A percentile compares a stretch with the other conserved stretches of the same genome.
Conservation (phyloP, 2,888 invertebrate species). For the Lysandra coridon region DNA sequence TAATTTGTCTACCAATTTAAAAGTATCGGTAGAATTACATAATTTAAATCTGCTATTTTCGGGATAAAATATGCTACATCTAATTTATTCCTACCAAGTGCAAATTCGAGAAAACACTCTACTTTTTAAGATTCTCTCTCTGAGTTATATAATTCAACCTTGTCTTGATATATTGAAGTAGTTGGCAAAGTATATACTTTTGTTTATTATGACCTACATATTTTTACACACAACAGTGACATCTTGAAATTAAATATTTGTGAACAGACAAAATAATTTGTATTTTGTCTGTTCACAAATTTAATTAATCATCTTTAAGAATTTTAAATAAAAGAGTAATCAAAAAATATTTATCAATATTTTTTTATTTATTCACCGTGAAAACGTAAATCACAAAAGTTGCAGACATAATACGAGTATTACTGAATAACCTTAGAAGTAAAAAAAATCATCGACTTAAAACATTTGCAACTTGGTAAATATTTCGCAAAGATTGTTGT, state of each 20-base stretch:
- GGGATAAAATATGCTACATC: background rate
- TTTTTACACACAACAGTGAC: background rate
- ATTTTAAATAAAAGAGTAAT: background rate
- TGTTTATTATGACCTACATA: constrained; percentile 30
- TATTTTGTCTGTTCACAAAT: background rate
- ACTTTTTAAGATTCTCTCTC: background rate
- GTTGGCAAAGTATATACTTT: constrained; percentile 23
- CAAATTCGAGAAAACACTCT: background rate
- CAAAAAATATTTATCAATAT: background rate
- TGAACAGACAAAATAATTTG: constrained; percentile 4
- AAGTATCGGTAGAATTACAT: constrained; percentile 36
- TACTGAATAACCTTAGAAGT: too few relatives aligned
- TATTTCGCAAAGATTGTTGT: background rate
- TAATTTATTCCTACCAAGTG: constrained; percentile 5
- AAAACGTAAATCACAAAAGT: background rate
- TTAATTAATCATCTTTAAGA: background rate
- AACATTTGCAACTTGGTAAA: background rate
- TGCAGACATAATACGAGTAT: background rate
- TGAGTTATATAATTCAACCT: constrained; percentile 7
- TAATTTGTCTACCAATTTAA: constrained; percentile 41
- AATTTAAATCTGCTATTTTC: constrained; percentile 31
- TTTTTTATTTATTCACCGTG: background rate
- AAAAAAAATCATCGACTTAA: too few relatives aligned
- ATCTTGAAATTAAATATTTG: background rate
- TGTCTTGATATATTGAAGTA: background rate